Percentiles rank a stretch among this genome's conserved stretches.
Evolutionary conservation across 2,797 vertebrate genomes (phyloP).

Genomic region (Myotis myotis): DNA sequence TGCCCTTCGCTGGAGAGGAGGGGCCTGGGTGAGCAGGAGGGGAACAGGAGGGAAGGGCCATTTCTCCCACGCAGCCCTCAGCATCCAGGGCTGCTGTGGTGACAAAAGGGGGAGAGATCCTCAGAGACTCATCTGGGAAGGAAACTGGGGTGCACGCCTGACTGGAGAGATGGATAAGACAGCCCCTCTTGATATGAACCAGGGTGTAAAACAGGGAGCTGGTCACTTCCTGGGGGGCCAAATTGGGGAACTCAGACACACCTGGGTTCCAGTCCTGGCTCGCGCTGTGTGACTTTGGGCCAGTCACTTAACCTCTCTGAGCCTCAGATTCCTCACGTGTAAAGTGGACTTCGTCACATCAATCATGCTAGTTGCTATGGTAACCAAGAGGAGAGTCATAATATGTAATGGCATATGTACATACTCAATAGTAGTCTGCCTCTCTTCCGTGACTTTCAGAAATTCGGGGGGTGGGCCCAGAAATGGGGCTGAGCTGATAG

Average conservation of each 20-base stretch:
- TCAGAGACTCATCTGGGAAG: not conserved
- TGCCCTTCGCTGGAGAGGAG: not conserved
- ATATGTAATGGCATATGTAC: fast-evolving
- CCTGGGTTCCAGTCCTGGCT: not conserved
- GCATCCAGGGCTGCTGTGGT: not conserved
- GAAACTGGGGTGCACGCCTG: not conserved
- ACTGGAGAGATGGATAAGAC: not conserved
- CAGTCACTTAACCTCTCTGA: not conserved
- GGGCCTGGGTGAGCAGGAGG: not conserved
- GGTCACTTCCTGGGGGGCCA: not conserved
- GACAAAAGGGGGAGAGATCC: not conserved
- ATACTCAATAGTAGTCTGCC: not conserved
- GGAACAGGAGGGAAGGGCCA: not conserved
- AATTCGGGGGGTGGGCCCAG: too few relatives aligned
- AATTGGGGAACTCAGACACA: not conserved
- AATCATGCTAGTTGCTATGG: not conserved
- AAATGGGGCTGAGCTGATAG: too few relatives aligned
- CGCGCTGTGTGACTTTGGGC: not conserved
- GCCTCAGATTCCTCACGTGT: not conserved
- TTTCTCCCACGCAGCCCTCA: not conserved
- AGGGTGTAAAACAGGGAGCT: not conserved
- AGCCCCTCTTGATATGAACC: fast-evolving
- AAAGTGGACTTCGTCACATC: not conserved
- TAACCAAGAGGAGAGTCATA: not conserved
- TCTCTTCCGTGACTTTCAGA: not conserved